These are phyloP conservation scores for Kradibia gibbosae DNA, from an alignment of 1,140 invertebrate species.

Conservation along the genomic window DNA sequence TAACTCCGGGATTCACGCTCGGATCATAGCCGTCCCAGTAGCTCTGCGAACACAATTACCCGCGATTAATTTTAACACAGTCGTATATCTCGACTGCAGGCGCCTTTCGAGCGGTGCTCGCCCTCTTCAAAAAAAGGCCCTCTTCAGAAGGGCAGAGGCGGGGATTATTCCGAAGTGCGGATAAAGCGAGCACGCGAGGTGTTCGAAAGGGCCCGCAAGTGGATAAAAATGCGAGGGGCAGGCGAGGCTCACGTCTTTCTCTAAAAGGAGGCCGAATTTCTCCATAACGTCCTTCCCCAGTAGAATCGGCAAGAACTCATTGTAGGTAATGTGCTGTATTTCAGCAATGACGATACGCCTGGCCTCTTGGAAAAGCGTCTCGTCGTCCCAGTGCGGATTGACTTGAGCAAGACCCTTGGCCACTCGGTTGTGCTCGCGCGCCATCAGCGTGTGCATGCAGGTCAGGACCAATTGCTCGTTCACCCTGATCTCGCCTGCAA, in stretches of 20 bases:
- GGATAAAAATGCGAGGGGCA: neutral
- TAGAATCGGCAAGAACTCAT: slow-evolving; percentile 94
- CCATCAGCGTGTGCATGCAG: slow-evolving; percentile 93
- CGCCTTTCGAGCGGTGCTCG: no score
- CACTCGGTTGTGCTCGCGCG: slow-evolving; percentile 89
- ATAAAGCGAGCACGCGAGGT: neutral
- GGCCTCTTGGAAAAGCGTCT: slow-evolving; percentile 93
- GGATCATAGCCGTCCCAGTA: slow-evolving; percentile 93
- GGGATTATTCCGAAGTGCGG: no score
- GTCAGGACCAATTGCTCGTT: slow-evolving; percentile 93
- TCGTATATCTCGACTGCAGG: no score
- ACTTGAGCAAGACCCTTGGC: slow-evolving; percentile 83
- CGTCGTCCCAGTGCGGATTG: slow-evolving; percentile 96
- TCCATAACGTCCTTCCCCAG: slow-evolving; percentile 94
- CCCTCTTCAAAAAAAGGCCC: no score
- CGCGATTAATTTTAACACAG: no score
- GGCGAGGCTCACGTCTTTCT: slow-evolving; percentile 80
- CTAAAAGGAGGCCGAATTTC: slow-evolving; percentile 88
- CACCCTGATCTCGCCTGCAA: slow-evolving; percentile 90
- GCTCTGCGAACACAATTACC: slow-evolving; percentile 72
- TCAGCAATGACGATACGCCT: slow-evolving; percentile 90
- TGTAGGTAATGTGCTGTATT: slow-evolving; percentile 94
- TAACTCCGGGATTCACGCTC: slow-evolving; percentile 87
- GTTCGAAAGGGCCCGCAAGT: neutral
- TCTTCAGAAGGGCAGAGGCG: no score